Evolutionary conservation across 2,113 vertebrate genomes (phyloP).

Genomic region (Ochotona princeps): DNA sequence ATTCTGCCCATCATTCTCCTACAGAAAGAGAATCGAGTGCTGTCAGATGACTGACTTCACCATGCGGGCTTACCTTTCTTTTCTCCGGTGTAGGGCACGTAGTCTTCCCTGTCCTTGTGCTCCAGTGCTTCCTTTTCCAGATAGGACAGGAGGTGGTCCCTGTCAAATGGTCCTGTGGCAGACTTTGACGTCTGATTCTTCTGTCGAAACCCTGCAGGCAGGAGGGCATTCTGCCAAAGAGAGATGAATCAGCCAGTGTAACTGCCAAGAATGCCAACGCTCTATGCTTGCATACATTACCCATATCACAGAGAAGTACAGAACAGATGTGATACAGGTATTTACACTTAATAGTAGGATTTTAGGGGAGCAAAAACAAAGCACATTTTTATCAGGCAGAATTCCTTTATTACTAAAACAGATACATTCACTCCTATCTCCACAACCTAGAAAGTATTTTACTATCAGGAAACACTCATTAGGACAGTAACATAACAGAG

Average conservation of each 20-base stretch:
- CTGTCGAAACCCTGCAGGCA: constrained; percentile 96
- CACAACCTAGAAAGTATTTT: background rate
- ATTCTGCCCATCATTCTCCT: background rate
- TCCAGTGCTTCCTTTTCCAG: constrained; percentile 97
- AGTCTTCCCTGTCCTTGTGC: constrained; percentile 95
- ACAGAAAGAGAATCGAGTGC: background rate
- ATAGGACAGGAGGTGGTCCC: constrained; percentile 92
- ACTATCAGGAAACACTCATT: constrained; percentile 8
- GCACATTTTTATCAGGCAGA: background rate
- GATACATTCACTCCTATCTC: background rate
- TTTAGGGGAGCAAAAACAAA: background rate
- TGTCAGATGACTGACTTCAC: background rate
- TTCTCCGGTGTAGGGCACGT: constrained; percentile 95
- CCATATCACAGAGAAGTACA: background rate
- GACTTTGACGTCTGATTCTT: constrained; percentile 95
- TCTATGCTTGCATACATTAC: background rate
- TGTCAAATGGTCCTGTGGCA: constrained; percentile 90
- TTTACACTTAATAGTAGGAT: background rate
- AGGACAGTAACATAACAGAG: background rate
- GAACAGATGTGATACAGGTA: background rate
- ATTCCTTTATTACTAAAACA: constrained; percentile 49
- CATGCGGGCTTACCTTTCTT: constrained; percentile 91
- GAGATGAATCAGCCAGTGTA: constrained; percentile 45
- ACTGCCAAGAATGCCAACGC: background rate
- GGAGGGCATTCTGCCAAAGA: constrained; percentile 92